Conservation (phyloP, 2,113 vertebrate genomes). For the Stigmatopora argus region DNA sequence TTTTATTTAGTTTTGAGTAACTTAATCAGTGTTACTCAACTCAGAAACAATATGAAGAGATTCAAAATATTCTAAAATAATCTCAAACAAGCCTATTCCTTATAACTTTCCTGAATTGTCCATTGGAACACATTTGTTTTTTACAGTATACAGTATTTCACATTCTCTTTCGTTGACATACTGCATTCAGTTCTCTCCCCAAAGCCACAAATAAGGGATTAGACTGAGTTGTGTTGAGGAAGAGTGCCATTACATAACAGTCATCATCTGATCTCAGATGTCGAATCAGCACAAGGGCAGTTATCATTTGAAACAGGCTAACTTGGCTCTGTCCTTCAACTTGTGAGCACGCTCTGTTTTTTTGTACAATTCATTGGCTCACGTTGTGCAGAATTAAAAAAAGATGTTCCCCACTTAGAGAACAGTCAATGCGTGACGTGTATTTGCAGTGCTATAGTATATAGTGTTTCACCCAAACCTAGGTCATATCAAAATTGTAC, state of each 20-base stretch:
- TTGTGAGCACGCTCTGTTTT: conserved; percentile 32
- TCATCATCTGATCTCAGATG: conserved; percentile 38
- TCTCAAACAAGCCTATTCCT: no score
- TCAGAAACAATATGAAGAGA: no score
- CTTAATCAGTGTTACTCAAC: no score
- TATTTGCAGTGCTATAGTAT: background rate
- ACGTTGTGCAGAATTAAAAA: conserved; percentile 8
- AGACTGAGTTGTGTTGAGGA: conserved; percentile 20
- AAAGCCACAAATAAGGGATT: background rate
- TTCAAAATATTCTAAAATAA: background rate
- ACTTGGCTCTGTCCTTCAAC: conserved; percentile 43
- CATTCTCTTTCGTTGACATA: conserved; percentile 4
- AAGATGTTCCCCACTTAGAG: conserved; percentile 8
- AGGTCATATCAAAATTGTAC: background rate
- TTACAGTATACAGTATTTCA: background rate
- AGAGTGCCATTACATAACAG: conserved; percentile 32
- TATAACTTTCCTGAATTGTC: background rate
- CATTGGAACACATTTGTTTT: conserved; percentile 2
- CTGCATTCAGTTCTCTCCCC: background rate
- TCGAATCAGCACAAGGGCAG: conserved; percentile 27
- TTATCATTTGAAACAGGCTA: conserved; percentile 6
- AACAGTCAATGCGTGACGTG: no score
- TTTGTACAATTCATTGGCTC: conserved; percentile 18
- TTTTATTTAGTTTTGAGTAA: no score
- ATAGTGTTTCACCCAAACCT: background rate